A percentile compares a stretch with the other conserved stretches of the same genome.
phyloP scores from a whole-genome alignment of 2,113 vertebrate genomes.

The Neopipo cinnamomea region DNA sequence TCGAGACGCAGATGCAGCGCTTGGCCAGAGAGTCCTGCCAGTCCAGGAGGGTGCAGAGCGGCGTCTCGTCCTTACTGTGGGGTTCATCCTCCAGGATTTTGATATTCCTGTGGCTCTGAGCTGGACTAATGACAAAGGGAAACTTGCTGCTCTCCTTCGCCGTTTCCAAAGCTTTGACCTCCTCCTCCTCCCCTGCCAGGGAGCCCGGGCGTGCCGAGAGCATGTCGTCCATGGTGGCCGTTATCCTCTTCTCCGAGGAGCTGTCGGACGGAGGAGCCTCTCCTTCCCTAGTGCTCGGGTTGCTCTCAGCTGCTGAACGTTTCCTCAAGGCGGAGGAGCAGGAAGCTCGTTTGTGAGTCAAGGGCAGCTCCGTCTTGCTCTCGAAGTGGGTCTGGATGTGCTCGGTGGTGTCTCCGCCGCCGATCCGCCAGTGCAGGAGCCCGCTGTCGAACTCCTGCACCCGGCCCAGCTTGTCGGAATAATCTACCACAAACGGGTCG shows the following conservation, averaged over 20 bases:
- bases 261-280: constrained; percentile 68
- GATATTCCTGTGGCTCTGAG: constrained; percentile 79
- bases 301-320: constrained; percentile 69
- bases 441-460: constrained; percentile 96
- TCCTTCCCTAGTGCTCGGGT: constrained; percentile 60
- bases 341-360: constrained; percentile 73
- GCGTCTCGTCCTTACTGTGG: constrained; percentile 97
- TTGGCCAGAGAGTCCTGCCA: constrained; percentile 97
- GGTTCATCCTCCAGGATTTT: constrained; percentile 97
- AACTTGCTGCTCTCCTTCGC: constrained; percentile 79
- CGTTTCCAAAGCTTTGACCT: constrained; percentile 68
- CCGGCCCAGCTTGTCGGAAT: constrained; percentile 85
- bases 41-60: constrained; percentile 88
- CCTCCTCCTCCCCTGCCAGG: constrained; percentile 83
- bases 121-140: constrained; percentile 75
- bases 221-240: constrained; percentile 89
- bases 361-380: constrained; percentile 82
- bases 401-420: constrained; percentile 95
- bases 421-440: constrained; percentile 94
- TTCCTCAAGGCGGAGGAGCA: constrained; percentile 68
- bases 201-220: constrained; percentile 84
- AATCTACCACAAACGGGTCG: constrained; percentile 88
- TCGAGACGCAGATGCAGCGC: constrained; percentile 94
- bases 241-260: constrained; percentile 79
- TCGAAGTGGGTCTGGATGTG: constrained; percentile 99